Percentiles rank a stretch among this genome's conserved stretches.
Conservation (phyloP, 2,797 vertebrate species). For the Rhinella marina region DNA sequence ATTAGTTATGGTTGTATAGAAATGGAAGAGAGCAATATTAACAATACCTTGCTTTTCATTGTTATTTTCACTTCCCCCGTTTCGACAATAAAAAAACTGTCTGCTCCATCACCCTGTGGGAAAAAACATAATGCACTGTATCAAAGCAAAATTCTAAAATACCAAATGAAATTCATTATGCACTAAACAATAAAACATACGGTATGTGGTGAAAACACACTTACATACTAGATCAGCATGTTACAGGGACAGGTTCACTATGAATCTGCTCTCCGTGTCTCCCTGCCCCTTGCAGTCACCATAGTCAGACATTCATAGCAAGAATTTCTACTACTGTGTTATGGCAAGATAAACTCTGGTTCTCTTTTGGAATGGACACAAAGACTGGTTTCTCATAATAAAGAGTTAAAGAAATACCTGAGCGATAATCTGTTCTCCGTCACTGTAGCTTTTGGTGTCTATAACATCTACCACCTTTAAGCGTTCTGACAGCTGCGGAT, state of each 20-base stretch:
- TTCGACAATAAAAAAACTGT: slow-evolving; percentile 98
- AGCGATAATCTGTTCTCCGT: slow-evolving; percentile 96
- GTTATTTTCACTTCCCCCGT: slow-evolving; percentile 98
- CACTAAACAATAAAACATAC: background rate
- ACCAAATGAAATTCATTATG: background rate
- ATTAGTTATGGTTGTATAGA: background rate
- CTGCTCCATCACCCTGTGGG: slow-evolving; percentile 90
- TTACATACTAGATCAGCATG: background rate
- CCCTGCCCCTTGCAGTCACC: too few species aligned
- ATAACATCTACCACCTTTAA: slow-evolving; percentile 99
- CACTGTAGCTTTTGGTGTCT: slow-evolving; percentile 88
- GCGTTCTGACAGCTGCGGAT: slow-evolving; percentile 88
- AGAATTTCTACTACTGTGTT: background rate
- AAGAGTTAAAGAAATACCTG: slow-evolving; percentile 80
- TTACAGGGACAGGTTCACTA: too few species aligned
- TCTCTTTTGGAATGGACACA: background rate
- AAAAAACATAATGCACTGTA: slow-evolving; percentile 19
- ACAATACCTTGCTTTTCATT: slow-evolving; percentile 91
- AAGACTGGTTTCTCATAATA: background rate
- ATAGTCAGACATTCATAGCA: too few species aligned
- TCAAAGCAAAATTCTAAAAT: background rate
- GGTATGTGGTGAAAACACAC: background rate
- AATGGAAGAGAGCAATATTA: background rate
- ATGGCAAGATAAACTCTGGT: background rate
- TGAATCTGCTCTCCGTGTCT: too few species aligned